Conservation (phyloP, 2,113 vertebrate genomes). For the Vulpes ferrilata region DNA sequence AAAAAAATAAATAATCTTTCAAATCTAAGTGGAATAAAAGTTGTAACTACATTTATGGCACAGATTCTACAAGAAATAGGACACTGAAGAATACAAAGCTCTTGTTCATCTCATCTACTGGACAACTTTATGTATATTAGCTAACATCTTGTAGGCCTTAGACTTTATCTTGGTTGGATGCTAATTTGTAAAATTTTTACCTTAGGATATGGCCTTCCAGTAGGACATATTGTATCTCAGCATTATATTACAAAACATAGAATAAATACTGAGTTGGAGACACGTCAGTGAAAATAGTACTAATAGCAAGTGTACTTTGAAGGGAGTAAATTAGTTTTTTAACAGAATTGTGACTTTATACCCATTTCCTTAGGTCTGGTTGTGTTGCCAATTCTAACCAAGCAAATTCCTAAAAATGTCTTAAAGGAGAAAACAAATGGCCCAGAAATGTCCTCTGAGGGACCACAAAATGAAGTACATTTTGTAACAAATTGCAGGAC, state of each 20-base stretch:
- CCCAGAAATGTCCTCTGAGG: conserved; percentile 48
- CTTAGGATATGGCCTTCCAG: neutral
- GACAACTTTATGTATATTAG: neutral
- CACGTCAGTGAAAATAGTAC: neutral
- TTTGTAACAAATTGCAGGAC: conserved; percentile 61
- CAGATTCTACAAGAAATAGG: neutral
- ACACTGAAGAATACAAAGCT: neutral
- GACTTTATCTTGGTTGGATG: neutral
- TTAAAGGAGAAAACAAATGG: conserved; percentile 42
- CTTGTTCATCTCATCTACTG: neutral
- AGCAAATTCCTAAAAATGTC: conserved; percentile 45
- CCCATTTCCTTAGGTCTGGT: neutral
- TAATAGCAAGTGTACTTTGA: neutral
- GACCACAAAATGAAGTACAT: conserved; percentile 52
- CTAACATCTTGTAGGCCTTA: neutral
- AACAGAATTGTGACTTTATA: neutral
- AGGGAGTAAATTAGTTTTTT: neutral
- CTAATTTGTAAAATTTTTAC: neutral
- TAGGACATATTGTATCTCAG: neutral
- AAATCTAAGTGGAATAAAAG: neutral
- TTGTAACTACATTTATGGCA: neutral
- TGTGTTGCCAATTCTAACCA: neutral
- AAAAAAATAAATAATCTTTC: too few species aligned
- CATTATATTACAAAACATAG: neutral
- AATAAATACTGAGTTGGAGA: neutral